Percentiles rank a stretch among this genome's conserved stretches.
phyloP scores from a whole-genome alignment of 2,888 invertebrate species.

The Endomychus coccineus region DNA sequence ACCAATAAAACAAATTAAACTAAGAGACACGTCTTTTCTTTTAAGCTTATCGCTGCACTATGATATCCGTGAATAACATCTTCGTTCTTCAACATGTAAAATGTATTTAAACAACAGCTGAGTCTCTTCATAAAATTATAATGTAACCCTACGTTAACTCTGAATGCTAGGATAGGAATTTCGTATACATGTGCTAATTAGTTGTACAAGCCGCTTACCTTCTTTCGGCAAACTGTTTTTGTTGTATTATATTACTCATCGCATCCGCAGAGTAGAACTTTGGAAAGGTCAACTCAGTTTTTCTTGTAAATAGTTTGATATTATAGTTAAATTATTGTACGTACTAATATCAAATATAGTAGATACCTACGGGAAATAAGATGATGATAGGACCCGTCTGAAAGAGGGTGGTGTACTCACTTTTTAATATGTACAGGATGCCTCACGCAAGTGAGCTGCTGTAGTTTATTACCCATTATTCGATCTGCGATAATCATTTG shows the following conservation, averaged over 20 bases:
- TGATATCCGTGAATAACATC: background rate
- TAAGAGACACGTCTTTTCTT: slow-evolving; percentile 30
- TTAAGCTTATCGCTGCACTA: slow-evolving; percentile 22
- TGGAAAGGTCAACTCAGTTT: slow-evolving; percentile 28
- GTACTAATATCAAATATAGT: no score
- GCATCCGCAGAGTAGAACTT: slow-evolving; percentile 29
- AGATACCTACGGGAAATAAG: no score
- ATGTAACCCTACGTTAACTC: slow-evolving; percentile 29
- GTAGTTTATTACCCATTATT: no score
- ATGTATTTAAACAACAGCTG: no score
- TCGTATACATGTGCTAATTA: slow-evolving; percentile 43
- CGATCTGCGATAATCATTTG: no score
- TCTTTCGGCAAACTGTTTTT: slow-evolving; percentile 35
- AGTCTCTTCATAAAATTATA: slow-evolving; percentile 21
- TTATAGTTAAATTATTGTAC: no score
- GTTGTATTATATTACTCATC: slow-evolving; percentile 29
- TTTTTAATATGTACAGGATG: no score
- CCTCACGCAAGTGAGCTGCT: no score
- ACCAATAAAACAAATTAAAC: slow-evolving; percentile 14
- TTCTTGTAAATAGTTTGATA: no score
- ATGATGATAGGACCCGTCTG: no score
- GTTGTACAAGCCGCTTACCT: slow-evolving; percentile 33
- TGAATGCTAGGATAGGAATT: slow-evolving; percentile 40
- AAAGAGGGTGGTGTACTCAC: no score
- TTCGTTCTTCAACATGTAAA: slow-evolving; percentile 9